A percentile compares a stretch with the other conserved stretches of the same genome.
Evolutionary conservation across 1,140 invertebrate species (phyloP).

Genomic region (Acyrthosiphon pisum): DNA sequence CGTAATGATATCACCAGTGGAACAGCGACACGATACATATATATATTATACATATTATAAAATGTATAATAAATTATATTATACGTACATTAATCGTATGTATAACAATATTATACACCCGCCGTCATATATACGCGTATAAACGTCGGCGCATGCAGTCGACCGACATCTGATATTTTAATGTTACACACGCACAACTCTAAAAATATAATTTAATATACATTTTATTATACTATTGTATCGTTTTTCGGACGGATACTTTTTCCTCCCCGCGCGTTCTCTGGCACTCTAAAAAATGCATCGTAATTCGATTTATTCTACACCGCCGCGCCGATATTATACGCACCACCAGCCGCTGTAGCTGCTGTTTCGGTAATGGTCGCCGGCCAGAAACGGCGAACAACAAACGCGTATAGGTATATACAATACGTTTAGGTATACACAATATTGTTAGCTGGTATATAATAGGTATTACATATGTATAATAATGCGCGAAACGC

Average conservation of each 20-base stretch:
- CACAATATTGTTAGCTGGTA: not conserved
- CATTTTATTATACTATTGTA: not conserved
- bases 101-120: not conserved
- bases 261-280: not conserved
- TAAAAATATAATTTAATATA: constrained; percentile 11
- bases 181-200: not conserved
- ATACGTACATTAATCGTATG: not conserved
- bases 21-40: no score
- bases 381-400: not conserved
- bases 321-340: not conserved
- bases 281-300: not conserved
- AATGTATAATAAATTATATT: not conserved
- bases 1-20: not conserved
- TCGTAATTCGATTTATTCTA: constrained; percentile 5
- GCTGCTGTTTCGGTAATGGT: not conserved
- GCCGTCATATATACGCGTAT: not conserved
- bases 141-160: not conserved
- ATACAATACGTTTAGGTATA: no score
- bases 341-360: not conserved
- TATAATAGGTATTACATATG: no score
- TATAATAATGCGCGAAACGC: not conserved
- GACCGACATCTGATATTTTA: not conserved
- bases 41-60: not conserved
- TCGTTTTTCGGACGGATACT: not conserved
- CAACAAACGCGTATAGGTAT: no score